Evolutionary conservation across 1,140 invertebrate genomes (phyloP).

Genomic region (Drosophila paulistorum): DNA sequence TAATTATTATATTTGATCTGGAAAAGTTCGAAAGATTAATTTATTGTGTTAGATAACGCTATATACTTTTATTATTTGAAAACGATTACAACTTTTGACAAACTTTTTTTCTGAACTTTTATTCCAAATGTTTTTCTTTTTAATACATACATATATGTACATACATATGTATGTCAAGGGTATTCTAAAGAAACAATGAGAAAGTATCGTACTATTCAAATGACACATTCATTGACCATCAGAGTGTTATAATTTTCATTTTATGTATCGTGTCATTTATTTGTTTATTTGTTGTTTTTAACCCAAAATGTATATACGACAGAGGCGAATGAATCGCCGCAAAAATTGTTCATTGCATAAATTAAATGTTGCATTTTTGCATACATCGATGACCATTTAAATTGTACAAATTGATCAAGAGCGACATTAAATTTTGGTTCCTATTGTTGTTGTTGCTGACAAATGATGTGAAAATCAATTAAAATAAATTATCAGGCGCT

Average conservation of each 20-base stretch:
- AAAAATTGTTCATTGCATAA: constrained; percentile 58
- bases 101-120: no score
- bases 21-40: no score
- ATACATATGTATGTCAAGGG: no score
- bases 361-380: constrained; percentile 74
- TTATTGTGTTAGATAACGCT: no score
- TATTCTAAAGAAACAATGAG: background rate
- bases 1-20: no score
- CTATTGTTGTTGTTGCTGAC: constrained; percentile 58
- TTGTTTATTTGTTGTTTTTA: background rate
- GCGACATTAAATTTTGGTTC: constrained; percentile 51
- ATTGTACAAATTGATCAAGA: constrained; percentile 73
- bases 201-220: constrained; percentile 14
- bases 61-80: no score
- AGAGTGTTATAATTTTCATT: constrained; percentile 26
- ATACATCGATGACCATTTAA: constrained; percentile 69
- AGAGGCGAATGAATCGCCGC: constrained; percentile 42
- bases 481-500: constrained; percentile 62
- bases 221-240: constrained; percentile 32
- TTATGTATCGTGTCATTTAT: constrained; percentile 35
- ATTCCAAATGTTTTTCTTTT: no score
- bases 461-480: constrained; percentile 76
- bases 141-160: no score
- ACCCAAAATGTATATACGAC: background rate
- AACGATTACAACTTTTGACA: no score